Conservation (phyloP, 2,797 vertebrate species). For the Mareca penelope region DNA sequence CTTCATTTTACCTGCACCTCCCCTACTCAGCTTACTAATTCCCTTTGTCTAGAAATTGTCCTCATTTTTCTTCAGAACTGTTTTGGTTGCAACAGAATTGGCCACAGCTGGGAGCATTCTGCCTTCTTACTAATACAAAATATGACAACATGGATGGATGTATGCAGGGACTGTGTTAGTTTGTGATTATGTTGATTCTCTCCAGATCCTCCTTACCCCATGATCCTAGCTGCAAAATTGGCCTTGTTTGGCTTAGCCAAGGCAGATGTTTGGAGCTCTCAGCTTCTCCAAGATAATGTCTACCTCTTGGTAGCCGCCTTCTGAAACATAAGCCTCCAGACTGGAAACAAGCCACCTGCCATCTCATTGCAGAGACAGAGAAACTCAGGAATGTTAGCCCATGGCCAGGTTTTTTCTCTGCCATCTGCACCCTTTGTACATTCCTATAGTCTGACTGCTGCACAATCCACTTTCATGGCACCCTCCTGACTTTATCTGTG, state of each 20-base stretch:
- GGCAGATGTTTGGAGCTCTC: neutral
- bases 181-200: neutral
- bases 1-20: neutral
- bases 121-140: neutral
- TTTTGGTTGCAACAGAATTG: neutral
- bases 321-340: neutral
- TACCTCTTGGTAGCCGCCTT: neutral
- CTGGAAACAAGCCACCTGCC: neutral
- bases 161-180: neutral
- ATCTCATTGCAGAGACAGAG: neutral
- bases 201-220: neutral
- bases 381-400: neutral
- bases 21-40: rapidly evolving
- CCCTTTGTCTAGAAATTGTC: neutral
- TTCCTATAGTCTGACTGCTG: neutral
- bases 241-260: neutral
- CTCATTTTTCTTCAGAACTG: neutral
- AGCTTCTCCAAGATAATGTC: neutral
- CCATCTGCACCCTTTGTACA: neutral
- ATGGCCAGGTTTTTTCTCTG: neutral
- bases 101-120: neutral
- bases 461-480: neutral
- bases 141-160: neutral
- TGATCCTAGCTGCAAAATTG: neutral
- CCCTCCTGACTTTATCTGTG: neutral